Evolutionary conservation across 2,888 invertebrate genomes (phyloP).

Genomic region (Ethmia dodecea): DNA sequence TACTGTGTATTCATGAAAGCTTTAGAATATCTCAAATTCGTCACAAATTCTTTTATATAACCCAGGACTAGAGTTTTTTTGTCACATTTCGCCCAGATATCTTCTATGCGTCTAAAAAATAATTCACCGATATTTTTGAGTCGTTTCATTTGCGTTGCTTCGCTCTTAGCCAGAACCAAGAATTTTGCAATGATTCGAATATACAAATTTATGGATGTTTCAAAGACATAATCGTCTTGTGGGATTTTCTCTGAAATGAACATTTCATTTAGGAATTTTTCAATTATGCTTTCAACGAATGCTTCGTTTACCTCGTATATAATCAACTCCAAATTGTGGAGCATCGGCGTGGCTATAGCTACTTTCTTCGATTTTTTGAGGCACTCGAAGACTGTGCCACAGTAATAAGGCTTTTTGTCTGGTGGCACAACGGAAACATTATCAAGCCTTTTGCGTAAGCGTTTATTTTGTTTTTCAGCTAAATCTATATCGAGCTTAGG

Average conservation of each 20-base stretch:
- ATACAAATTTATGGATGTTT: slow-evolving; percentile 17
- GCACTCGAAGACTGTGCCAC: slow-evolving; percentile 27
- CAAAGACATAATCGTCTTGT: background rate
- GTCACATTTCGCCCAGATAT: slow-evolving; percentile 11
- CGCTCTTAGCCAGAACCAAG: slow-evolving; percentile 32
- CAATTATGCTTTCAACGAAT: slow-evolving; percentile 24
- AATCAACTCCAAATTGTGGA: slow-evolving; percentile 28
- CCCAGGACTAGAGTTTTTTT: background rate
- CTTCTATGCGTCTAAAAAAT: slow-evolving; percentile 31
- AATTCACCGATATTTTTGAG: slow-evolving; percentile 27
- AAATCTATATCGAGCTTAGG: slow-evolving; percentile 25
- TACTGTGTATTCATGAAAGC: slow-evolving; percentile 35
- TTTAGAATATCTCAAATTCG: slow-evolving; percentile 31
- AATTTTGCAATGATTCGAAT: slow-evolving; percentile 38
- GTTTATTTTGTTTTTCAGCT: slow-evolving; percentile 13
- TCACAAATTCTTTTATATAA: slow-evolving; percentile 28
- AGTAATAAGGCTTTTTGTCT: slow-evolving; percentile 35
- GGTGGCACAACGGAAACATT: slow-evolving; percentile 26
- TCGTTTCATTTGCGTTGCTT: slow-evolving; percentile 26
- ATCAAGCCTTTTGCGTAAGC: slow-evolving; percentile 10
- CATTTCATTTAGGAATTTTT: slow-evolving; percentile 20
- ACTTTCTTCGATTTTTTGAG: slow-evolving; percentile 19
- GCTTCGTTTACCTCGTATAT: slow-evolving; percentile 26
- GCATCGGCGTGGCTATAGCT: slow-evolving; percentile 19
- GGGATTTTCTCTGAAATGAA: slow-evolving; percentile 19